A percentile compares a stretch with the other conserved stretches of the same genome.
These are phyloP conservation scores for Poeciliopsis prolifica DNA, from an alignment of 2,113 vertebrate species.

Conservation along the genomic window DNA sequence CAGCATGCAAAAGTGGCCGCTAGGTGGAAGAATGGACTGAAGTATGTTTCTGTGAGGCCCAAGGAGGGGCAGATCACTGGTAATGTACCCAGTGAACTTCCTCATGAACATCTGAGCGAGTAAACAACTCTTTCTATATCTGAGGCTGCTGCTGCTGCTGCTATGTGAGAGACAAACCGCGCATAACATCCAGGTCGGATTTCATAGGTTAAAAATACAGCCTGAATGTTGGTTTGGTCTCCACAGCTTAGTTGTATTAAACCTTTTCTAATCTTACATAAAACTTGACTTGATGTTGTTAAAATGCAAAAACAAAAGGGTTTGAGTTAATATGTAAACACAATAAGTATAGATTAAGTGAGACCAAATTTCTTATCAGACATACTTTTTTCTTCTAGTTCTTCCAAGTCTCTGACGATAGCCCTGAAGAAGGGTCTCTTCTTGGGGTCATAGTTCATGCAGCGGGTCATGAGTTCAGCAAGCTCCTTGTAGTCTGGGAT, in stretches of 20 bases:
- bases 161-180: constrained; percentile 31
- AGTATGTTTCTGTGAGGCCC: constrained; percentile 43
- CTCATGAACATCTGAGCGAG: constrained; percentile 50
- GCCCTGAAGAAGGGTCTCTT: constrained; percentile 97
- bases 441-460: constrained; percentile 96
- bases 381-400: constrained; percentile 86
- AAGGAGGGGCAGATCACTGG: constrained; percentile 51
- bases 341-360: no score
- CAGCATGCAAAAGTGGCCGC: constrained; percentile 43
- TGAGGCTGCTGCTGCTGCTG: constrained; percentile 23
- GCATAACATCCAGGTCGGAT: constrained; percentile 34
- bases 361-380: neutral
- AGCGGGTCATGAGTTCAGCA: constrained; percentile 94
- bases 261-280: neutral
- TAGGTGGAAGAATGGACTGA: constrained; percentile 56
- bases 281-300: neutral
- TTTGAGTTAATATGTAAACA: no score
- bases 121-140: constrained; percentile 62
- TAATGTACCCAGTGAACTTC: constrained; percentile 66
- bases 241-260: neutral
- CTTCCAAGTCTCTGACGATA: constrained; percentile 96
- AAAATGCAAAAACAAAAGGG: neutral
- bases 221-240: neutral
- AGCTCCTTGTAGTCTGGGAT: constrained; percentile 91
- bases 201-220: constrained; percentile 20